phyloP scores from a whole-genome alignment of 2,797 vertebrate species.

The Myoxocephalus aenaeus region DNA sequence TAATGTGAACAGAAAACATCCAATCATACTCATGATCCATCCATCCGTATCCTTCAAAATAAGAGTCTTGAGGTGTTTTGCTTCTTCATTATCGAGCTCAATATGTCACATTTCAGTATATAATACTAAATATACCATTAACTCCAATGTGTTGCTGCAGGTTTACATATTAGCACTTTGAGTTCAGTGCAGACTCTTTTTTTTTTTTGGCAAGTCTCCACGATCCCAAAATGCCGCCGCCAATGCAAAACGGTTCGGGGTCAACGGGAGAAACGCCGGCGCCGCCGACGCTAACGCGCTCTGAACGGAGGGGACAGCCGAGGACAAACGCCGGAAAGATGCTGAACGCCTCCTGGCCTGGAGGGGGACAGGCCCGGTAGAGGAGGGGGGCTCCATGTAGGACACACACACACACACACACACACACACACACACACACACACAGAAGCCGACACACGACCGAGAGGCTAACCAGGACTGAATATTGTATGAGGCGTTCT shows the following conservation, averaged over 20 bases:
- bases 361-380: slow-evolving; percentile 13
- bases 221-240: neutral
- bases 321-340: slow-evolving; percentile 60
- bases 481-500: slow-evolving; percentile 86
- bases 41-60: neutral
- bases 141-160: neutral
- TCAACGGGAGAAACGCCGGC: slow-evolving; percentile 8
- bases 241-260: slow-evolving; percentile 10
- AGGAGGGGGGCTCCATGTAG: slow-evolving; percentile 53
- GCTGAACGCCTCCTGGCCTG: slow-evolving; percentile 42
- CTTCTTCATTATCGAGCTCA: neutral
- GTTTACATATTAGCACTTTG: too few species aligned
- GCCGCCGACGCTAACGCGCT: slow-evolving; percentile 18
- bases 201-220: too few species aligned
- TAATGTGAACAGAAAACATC: too few species aligned
- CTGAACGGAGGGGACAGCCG: slow-evolving; percentile 49
- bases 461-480: slow-evolving; percentile 73
- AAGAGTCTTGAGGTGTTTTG: neutral
- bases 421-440: slow-evolving; percentile 16
- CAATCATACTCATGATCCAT: too few species aligned
- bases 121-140: neutral
- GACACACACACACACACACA: slow-evolving; percentile 27
- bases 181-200: too few species aligned
- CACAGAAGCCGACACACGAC: slow-evolving; percentile 54
- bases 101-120: neutral